Base-by-base conservation (phyloP, 2,888 invertebrate species). In the Acanthococcus lagerstroemiae region DNA sequence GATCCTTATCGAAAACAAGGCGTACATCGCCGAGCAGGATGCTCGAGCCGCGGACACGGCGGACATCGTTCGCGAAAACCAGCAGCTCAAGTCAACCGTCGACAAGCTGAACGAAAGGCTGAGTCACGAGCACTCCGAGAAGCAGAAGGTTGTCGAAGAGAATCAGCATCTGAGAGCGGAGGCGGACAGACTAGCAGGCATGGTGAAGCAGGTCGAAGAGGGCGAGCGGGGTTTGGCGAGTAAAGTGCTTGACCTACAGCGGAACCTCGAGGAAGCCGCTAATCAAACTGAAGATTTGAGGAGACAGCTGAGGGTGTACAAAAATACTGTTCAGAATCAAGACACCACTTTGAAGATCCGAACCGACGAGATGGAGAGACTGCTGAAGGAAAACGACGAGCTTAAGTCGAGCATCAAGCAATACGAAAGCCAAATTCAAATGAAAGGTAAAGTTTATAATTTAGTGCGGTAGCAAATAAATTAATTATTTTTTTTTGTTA, bases 371-470 rank as follows among this genome's bases (percentile, higher is more conserved):
- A 52, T 63, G 15, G 17, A 54, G 22, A 24, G 25, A n/a, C 50
- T 63, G 24, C 26, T n/a, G 37, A 44, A 37, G 50, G 63, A 63
- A n/a, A 63, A 63, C 44, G 54, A 63, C 19, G 63, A 63, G 30
- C 54, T 63, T 22, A 54, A 37, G 37, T n/a, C 54, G 50, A 52
- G 54, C 22, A 44, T 37, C 12, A 63, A 63, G 17, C 63, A 63
- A 52, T 63, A 63, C 63, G 63, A 63, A 30, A 63, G 63, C 37
- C 63, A 63, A 44, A 30, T 63, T 37, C 63, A 63, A 44, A 63
- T 63, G 63, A 44, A 52, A 27, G 63, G 63, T 4, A 63, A 54
- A 37, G 54, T 63, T 50, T 63, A 63, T 26, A 63, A 63, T 54
- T 9, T 63, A 5, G 54, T 63, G n/a, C 52, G 63, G 54, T 63